Evolutionary conservation across 2,888 invertebrate genomes (phyloP).

Genomic region (Caenorhabditis japonica): DNA sequence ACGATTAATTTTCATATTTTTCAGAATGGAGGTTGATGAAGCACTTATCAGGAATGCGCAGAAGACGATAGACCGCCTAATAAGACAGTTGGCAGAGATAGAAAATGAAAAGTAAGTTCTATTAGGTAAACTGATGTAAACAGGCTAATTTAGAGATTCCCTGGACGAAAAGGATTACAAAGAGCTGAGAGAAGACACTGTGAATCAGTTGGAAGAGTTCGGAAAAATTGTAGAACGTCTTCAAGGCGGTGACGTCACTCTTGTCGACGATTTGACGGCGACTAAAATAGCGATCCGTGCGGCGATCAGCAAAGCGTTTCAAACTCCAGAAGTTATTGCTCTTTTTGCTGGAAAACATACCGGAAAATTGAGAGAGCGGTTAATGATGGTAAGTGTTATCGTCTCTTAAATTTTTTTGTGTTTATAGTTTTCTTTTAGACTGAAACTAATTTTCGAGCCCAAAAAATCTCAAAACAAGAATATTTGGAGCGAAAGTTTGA

Average conservation of each 20-base stretch:
- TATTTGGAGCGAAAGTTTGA: slow-evolving; percentile 47
- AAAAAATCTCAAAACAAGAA: slow-evolving; percentile 27
- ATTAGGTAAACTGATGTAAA: neutral
- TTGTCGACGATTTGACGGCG: slow-evolving; percentile 57
- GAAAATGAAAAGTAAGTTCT: slow-evolving; percentile 82
- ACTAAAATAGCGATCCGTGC: slow-evolving; percentile 82
- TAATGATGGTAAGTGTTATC: slow-evolving; percentile 76
- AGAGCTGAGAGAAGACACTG: slow-evolving; percentile 83
- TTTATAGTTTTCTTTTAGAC: slow-evolving; percentile 1
- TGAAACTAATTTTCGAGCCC: slow-evolving; percentile 16
- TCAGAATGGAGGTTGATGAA: slow-evolving; percentile 79
- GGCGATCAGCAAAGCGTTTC: slow-evolving; percentile 85
- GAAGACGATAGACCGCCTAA: slow-evolving; percentile 83
- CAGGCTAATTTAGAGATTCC: slow-evolving; percentile 80
- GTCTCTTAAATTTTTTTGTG: neutral
- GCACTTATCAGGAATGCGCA: slow-evolving; percentile 80
- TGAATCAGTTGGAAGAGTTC: slow-evolving; percentile 83
- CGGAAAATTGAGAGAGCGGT: slow-evolving; percentile 81
- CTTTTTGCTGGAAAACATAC: slow-evolving; percentile 85
- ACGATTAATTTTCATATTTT: neutral
- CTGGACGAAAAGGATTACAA: slow-evolving; percentile 83
- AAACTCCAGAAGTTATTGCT: slow-evolving; percentile 85
- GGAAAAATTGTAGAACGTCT: slow-evolving; percentile 79
- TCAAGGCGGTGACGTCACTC: slow-evolving; percentile 56
- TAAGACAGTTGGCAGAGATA: slow-evolving; percentile 84